These are phyloP conservation scores for Rhogogaster chlorosoma DNA, from an alignment of 2,888 invertebrate species.

Conservation along the genomic window DNA sequence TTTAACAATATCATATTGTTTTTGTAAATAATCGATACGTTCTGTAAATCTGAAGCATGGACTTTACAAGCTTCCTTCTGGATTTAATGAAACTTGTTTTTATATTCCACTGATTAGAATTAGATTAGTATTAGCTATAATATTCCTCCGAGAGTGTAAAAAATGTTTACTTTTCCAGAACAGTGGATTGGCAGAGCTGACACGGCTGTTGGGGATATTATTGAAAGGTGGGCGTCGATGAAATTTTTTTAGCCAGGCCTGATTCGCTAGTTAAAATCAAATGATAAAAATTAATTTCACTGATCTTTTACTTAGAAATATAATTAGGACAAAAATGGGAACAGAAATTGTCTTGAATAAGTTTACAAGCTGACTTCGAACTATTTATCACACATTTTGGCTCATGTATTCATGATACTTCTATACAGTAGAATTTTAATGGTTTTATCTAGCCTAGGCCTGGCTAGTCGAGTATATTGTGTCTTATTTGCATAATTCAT, in stretches of 20 bases:
- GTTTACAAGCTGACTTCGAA: constrained; percentile 1
- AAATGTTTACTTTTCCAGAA: constrained; percentile 71
- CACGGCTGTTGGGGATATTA: constrained; percentile 62
- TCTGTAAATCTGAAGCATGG: not conserved
- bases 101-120: constrained; percentile 16
- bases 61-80: not conserved
- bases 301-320: not conserved
- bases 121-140: constrained; percentile 55
- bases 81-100: not conserved
- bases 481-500: constrained; percentile 59
- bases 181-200: constrained; percentile 64
- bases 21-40: constrained; percentile 7
- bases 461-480: constrained; percentile 62
- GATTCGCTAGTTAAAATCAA: constrained; percentile 54
- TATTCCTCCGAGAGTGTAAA: constrained; percentile 70
- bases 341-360: not conserved
- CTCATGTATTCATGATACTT: constrained; percentile 10
- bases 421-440: not conserved
- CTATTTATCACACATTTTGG: constrained; percentile 14
- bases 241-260: constrained; percentile 57
- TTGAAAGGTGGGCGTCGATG: constrained; percentile 70
- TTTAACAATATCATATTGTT: constrained; percentile 11
- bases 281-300: not conserved
- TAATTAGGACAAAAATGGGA: not conserved
- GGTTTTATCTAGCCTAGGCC: constrained; percentile 58